These are phyloP conservation scores for Tyria jacobaeae DNA, from an alignment of 2,888 invertebrate genomes.

Conservation along the genomic window DNA sequence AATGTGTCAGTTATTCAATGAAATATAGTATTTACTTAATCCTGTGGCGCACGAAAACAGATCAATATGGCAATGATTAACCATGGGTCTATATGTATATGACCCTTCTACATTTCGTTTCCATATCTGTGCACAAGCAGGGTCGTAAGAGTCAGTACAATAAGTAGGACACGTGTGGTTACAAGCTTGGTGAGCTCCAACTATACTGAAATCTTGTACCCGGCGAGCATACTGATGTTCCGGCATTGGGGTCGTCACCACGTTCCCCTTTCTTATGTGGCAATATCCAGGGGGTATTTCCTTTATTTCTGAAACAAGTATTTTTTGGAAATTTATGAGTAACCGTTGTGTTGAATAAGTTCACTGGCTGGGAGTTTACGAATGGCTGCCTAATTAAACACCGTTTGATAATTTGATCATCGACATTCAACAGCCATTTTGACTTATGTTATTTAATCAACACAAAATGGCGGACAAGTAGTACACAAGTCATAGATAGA, in stretches of 20 bases:
- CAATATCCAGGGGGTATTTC: constrained; percentile 58
- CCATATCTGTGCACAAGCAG: constrained; percentile 74
- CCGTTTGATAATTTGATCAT: no score
- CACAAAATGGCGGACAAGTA: no score
- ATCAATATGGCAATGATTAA: constrained; percentile 81
- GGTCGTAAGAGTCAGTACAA: constrained; percentile 73
- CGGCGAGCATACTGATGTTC: not conserved
- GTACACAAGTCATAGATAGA: no score
- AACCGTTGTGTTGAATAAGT: no score
- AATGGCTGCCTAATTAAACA: no score
- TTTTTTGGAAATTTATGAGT: no score
- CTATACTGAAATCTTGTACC: constrained; percentile 2
- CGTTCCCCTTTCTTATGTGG: constrained; percentile 17
- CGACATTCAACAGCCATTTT: no score
- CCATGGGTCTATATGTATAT: constrained; percentile 56
- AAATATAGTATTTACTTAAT: constrained; percentile 66
- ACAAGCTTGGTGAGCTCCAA: constrained; percentile 48
- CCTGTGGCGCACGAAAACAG: constrained; percentile 72
- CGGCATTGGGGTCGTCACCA: constrained; percentile 4
- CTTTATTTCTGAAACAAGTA: constrained; percentile 55
- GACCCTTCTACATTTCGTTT: constrained; percentile 19
- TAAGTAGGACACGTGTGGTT: constrained; percentile 77
- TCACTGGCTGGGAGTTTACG: no score
- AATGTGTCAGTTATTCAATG: not conserved
- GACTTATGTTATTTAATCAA: no score